Percentiles rank a stretch among this genome's conserved stretches.
These are phyloP conservation scores for Epistrophe grossulariae DNA, from an alignment of 2,888 invertebrate genomes.

Conservation along the genomic window DNA sequence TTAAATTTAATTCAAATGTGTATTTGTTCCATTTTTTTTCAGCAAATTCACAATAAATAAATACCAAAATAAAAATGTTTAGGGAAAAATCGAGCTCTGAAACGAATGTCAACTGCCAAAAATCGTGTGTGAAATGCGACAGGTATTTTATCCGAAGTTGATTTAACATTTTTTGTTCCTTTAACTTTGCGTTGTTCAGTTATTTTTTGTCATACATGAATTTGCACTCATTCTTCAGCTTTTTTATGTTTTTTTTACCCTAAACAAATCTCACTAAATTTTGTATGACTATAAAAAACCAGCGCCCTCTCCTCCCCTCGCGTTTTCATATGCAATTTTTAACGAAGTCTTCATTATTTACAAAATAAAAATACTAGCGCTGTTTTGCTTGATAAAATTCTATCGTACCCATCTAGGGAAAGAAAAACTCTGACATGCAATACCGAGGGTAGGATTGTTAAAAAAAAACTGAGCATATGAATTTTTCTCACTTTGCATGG, in stretches of 20 bases:
- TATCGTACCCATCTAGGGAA: slow-evolving; percentile 22
- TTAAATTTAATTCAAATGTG: slow-evolving; percentile 23
- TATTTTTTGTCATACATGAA: slow-evolving; percentile 28
- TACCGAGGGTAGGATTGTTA: background rate
- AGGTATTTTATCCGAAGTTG: slow-evolving; percentile 62
- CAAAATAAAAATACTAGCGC: background rate
- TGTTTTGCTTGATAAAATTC: slow-evolving; percentile 5
- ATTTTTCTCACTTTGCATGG: slow-evolving; percentile 18
- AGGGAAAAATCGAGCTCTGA: slow-evolving; percentile 77
- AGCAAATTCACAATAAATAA: slow-evolving; percentile 42
- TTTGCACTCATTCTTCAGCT: slow-evolving; percentile 38
- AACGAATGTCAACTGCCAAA: slow-evolving; percentile 77
- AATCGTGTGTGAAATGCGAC: slow-evolving; percentile 75
- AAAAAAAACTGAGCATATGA: slow-evolving; percentile 10
- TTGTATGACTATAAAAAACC: slow-evolving; percentile 3
- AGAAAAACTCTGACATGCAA: slow-evolving; percentile 36
- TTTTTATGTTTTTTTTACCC: slow-evolving; percentile 22
- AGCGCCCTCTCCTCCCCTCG: background rate
- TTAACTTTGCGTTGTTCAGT: slow-evolving; percentile 8
- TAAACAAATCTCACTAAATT: background rate
- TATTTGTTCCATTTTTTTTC: slow-evolving; percentile 55
- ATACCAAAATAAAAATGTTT: slow-evolving; percentile 71
- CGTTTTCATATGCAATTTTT: slow-evolving; percentile 38
- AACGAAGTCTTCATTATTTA: background rate
- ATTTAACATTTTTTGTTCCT: slow-evolving; percentile 20